Evolutionary conservation across 2,113 vertebrate species (phyloP), one percentile per base, ranked within the genome.

Genomic region (Myotis lucifugus): DNA sequence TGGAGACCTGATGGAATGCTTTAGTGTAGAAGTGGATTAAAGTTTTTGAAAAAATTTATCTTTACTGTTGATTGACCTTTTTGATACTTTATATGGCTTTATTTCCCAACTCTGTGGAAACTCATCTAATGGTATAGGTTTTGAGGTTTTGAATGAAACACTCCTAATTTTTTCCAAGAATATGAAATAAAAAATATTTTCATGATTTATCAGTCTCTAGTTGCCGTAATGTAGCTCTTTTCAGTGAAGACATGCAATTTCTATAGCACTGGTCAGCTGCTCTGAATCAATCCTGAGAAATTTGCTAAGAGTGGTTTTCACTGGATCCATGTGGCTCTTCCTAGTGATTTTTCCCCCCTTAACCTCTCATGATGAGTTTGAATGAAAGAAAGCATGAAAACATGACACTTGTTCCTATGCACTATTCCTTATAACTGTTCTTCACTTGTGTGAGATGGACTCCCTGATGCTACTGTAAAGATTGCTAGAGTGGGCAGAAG

Each of bases 11-110:
- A 96, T 95, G 95, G 97, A 97, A 98, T 94, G 34, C 34, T 96
- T 85, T 96, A 87, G 85, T 97, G 93, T 96, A 84, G 96, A 98
- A 27, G 59, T 61, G 8, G 25, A 61, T 61, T 61, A 27, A 61
- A 61, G 23, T 27, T 61, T 27, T 61, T 61, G 56, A 59, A 59
- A 59, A 59, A 59, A 56, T 7, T 8, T 59, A 27, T 61, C 25
- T 61, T 61, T 61, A 61, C 25, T 98, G 97, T 98, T 90, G 97
- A 98, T 98, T 98, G 98, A 97, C 96, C 96, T 98, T 98, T 97
- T 88, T 97, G 97, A 97, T 97, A 97, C 73, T 92, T 97, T 97
- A 85, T 87, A 96, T 96, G 8, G 42, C 83, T 97, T 96, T 97
- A 88, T 98, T 95, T 97, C 82, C 77, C 86, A 66, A 94, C 46